Conservation (phyloP, 2,113 vertebrate genomes). For the Gymnocephalus cernua region DNA sequence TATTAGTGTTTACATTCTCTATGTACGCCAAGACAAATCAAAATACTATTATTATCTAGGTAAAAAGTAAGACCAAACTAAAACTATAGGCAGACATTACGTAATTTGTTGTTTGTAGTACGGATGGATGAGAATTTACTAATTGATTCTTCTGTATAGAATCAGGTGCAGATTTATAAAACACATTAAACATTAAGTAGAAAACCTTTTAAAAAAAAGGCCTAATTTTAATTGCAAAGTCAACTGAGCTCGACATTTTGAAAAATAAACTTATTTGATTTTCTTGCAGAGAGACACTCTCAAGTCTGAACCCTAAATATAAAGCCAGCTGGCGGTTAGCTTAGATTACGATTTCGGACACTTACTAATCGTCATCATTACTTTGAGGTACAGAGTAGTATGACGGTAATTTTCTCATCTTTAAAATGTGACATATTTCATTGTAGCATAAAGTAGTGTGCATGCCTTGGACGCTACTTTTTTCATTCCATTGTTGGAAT, state of each 20-base stretch:
- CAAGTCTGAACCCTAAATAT: background rate
- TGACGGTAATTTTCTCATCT: background rate
- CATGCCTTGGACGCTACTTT: background rate
- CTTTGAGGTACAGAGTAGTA: background rate
- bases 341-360: background rate
- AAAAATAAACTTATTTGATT: background rate
- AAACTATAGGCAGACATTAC: constrained; percentile 18
- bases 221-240: background rate
- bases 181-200: background rate
- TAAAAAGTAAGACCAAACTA: background rate
- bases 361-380: background rate
- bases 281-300: background rate
- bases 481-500: background rate
- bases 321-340: background rate
- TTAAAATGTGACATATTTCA: background rate
- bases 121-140: background rate
- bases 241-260: background rate
- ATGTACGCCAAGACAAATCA: background rate
- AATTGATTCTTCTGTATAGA: background rate
- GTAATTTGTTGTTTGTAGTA: background rate
- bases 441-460: background rate
- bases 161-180: constrained; percentile 1
- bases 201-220: background rate
- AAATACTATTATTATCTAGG: background rate
- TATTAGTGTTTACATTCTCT: constrained; percentile 35